Evolutionary conservation across 2,888 invertebrate genomes (phyloP).

Genomic region (Drosophila flavopinicola): DNA sequence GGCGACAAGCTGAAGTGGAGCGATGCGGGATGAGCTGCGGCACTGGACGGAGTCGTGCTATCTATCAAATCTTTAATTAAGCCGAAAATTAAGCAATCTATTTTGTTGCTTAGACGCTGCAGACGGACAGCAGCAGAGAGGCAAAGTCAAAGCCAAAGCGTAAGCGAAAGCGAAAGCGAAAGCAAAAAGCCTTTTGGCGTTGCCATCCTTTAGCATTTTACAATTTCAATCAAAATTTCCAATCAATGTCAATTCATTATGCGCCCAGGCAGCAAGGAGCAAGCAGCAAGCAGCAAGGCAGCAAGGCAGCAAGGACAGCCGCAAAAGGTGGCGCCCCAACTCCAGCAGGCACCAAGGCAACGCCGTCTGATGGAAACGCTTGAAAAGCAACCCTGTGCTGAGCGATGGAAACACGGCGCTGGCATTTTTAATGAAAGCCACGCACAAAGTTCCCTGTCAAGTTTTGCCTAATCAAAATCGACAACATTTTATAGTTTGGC

Average conservation of each 20-base stretch:
- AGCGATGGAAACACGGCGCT: constrained; percentile 44
- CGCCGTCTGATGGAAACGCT: constrained; percentile 39
- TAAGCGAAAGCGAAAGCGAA: too few relatives aligned
- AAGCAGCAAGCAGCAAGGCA: too few relatives aligned
- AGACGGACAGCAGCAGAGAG: background rate
- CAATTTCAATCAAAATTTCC: constrained; percentile 84
- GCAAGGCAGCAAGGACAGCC: constrained; percentile 30
- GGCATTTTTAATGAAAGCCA: constrained; percentile 80
- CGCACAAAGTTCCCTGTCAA: constrained; percentile 74
- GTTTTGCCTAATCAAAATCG: constrained; percentile 82
- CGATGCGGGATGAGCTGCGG: background rate
- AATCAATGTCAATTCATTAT: constrained; percentile 84
- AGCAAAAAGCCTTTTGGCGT: constrained; percentile 36
- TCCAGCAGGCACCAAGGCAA: constrained; percentile 42
- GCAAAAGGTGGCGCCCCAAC: constrained; percentile 43
- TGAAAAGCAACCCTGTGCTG: constrained; percentile 60
- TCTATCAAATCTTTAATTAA: constrained; percentile 78
- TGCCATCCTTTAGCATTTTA: constrained; percentile 55
- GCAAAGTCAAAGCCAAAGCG: too few relatives aligned
- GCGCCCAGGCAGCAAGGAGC: constrained; percentile 42
- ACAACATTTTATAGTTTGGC: constrained; percentile 80
- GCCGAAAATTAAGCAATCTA: constrained; percentile 80
- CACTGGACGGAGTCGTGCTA: constrained; percentile 18
- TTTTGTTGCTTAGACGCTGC: constrained; percentile 50
- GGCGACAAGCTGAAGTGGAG: background rate